Evolutionary conservation across 2,797 vertebrate species (phyloP).

Genomic region (Austrolebias charrua): DNA sequence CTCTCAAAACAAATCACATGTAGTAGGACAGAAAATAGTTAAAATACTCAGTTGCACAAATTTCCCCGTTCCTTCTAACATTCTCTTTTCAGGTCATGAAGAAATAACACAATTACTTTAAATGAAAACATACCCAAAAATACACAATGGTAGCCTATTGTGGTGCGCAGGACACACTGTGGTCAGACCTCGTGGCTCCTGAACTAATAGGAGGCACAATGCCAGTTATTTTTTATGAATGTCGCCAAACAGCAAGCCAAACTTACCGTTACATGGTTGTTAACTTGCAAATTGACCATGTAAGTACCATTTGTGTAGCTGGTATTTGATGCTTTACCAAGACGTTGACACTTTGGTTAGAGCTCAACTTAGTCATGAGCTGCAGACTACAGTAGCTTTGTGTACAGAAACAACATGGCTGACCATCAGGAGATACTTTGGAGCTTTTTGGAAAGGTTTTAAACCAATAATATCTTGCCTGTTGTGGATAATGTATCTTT

Average conservation of each 20-base stretch:
- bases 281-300: slow-evolving; percentile 19
- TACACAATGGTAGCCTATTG: slow-evolving; percentile 58
- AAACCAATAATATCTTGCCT: no score
- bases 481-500: no score
- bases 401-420: not conserved
- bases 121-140: slow-evolving; percentile 55
- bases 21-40: slow-evolving; percentile 44
- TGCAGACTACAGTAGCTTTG: not conserved
- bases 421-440: not conserved
- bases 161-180: slow-evolving; percentile 44
- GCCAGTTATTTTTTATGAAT: slow-evolving; percentile 41
- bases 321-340: not conserved
- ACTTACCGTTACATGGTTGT: slow-evolving; percentile 7
- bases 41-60: slow-evolving; percentile 46
- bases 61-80: slow-evolving; percentile 11
- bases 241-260: slow-evolving; percentile 9
- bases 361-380: not conserved
- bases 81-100: slow-evolving; percentile 47
- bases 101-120: slow-evolving; percentile 67
- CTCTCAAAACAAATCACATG: slow-evolving; percentile 61
- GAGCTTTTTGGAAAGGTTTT: no score
- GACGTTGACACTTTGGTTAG: not conserved
- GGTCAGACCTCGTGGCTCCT: slow-evolving; percentile 72
- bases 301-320: slow-evolving; percentile 1
- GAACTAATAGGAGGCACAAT: slow-evolving; percentile 47